Conservation (phyloP, 2,888 invertebrate species). For the Endotricha flammealis region DNA sequence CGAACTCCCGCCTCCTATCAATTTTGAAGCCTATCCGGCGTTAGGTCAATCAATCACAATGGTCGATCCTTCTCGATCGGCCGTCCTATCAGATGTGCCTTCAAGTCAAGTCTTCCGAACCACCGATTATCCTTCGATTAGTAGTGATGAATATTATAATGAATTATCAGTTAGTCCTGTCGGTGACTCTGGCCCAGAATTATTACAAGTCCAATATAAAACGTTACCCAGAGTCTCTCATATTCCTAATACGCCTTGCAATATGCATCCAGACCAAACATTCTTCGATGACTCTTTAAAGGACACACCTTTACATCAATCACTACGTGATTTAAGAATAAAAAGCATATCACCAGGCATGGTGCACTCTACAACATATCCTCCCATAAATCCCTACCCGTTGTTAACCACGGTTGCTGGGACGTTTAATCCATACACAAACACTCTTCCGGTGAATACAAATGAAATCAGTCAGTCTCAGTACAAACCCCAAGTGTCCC, state of each 20-base stretch:
- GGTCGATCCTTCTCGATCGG: slow-evolving; percentile 33
- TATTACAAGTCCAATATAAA: slow-evolving; percentile 66
- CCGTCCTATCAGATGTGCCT: slow-evolving; percentile 58
- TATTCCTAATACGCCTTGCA: slow-evolving; percentile 68
- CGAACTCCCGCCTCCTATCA: slow-evolving; percentile 66
- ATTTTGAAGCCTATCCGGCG: slow-evolving; percentile 62
- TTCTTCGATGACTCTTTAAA: slow-evolving; percentile 38
- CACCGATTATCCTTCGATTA: slow-evolving; percentile 36
- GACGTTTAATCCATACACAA: slow-evolving; percentile 68
- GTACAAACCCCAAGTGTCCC: slow-evolving; percentile 39
- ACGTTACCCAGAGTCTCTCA: slow-evolving; percentile 67
- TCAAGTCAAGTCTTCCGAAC: slow-evolving; percentile 54
- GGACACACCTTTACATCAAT: slow-evolving; percentile 42
- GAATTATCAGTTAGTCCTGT: slow-evolving; percentile 59
- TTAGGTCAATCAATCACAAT: slow-evolving; percentile 25
- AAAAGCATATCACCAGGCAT: slow-evolving; percentile 49
- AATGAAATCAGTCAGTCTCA: slow-evolving; percentile 37
- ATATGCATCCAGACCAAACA: slow-evolving; percentile 60
- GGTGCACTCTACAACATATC: slow-evolving; percentile 67
- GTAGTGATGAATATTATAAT: slow-evolving; percentile 44
- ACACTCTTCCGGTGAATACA: slow-evolving; percentile 51
- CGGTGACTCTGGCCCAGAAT: slow-evolving; percentile 52
- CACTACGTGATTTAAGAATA: slow-evolving; percentile 54
- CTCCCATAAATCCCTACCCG: slow-evolving; percentile 67
- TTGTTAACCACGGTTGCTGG: slow-evolving; percentile 70